These are phyloP conservation scores for Aldrovandia affinis DNA, from an alignment of 2,797 vertebrate species.

Conservation along the genomic window DNA sequence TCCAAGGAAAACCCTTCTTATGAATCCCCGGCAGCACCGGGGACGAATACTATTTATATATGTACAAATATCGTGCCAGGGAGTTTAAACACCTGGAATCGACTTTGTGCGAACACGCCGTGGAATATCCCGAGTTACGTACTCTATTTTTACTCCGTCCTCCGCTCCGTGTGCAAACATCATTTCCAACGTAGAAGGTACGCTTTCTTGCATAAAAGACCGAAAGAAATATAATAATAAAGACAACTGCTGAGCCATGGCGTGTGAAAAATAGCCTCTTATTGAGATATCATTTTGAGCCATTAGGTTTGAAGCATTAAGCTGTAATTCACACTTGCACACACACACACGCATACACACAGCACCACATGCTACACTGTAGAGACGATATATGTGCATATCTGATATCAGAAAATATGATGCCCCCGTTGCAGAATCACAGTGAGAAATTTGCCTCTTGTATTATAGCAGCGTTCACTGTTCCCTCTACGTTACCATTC, in stretches of 20 bases:
- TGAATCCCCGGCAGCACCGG: conserved; percentile 14
- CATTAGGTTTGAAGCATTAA: not conserved
- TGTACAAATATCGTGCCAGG: conserved; percentile 2
- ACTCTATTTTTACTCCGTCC: not conserved
- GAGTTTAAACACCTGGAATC: conserved; percentile 1
- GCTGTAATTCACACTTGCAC: not conserved
- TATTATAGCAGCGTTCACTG: not conserved
- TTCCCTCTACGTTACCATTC: not conserved
- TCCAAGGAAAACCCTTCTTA: conserved; percentile 33
- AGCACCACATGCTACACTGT: not conserved
- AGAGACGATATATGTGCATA: not conserved
- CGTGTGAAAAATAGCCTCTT: not conserved
- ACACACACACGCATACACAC: not conserved
- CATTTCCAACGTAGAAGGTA: not conserved
- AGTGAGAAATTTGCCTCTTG: not conserved
- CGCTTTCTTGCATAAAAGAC: not conserved
- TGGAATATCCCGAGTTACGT: not conserved
- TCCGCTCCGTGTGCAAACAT: not conserved
- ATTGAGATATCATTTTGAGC: not conserved
- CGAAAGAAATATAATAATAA: not conserved
- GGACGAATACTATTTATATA: not conserved
- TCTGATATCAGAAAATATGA: not conserved
- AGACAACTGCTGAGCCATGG: not conserved
- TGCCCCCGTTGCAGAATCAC: not conserved
- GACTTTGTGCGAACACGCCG: not conserved